A percentile compares a stretch with the other conserved stretches of the same genome.
Evolutionary conservation across 2,888 invertebrate species (phyloP).

Genomic region (Drosophila recens): DNA sequence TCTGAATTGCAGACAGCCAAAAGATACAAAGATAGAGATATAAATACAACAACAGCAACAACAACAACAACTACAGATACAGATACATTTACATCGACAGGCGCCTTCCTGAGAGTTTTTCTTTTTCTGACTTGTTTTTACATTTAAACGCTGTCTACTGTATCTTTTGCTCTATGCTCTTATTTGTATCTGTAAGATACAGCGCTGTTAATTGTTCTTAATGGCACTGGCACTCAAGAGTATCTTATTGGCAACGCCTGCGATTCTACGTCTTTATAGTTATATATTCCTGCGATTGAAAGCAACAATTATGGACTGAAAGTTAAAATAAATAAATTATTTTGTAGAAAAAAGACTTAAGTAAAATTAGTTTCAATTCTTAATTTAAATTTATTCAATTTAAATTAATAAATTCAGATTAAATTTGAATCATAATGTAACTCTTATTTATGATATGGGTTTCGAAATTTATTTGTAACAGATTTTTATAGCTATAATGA

Average conservation of each 20-base stretch:
- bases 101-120: slow-evolving; percentile 22
- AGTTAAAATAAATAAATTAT: no score
- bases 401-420: no score
- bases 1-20: slow-evolving; percentile 57
- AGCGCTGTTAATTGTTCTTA: slow-evolving; percentile 46
- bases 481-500: slow-evolving; percentile 25
- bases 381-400: no score
- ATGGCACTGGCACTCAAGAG: slow-evolving; percentile 31
- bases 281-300: neutral
- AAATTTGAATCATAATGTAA: no score
- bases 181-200: slow-evolving; percentile 33
- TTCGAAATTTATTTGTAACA: neutral
- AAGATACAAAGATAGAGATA: slow-evolving; percentile 21
- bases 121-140: neutral
- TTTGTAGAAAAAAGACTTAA: no score
- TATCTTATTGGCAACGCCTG: slow-evolving; percentile 13
- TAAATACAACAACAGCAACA: neutral
- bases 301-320: no score
- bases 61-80: slow-evolving; percentile 5
- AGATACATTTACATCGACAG: slow-evolving; percentile 12
- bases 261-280: neutral
- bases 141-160: slow-evolving; percentile 8
- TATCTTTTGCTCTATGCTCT: slow-evolving; percentile 5
- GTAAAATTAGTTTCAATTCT: no score
- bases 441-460: no score